These are phyloP conservation scores for Crotophaga sulcirostris DNA, from an alignment of 2,113 vertebrate species.

Conservation along the genomic window DNA sequence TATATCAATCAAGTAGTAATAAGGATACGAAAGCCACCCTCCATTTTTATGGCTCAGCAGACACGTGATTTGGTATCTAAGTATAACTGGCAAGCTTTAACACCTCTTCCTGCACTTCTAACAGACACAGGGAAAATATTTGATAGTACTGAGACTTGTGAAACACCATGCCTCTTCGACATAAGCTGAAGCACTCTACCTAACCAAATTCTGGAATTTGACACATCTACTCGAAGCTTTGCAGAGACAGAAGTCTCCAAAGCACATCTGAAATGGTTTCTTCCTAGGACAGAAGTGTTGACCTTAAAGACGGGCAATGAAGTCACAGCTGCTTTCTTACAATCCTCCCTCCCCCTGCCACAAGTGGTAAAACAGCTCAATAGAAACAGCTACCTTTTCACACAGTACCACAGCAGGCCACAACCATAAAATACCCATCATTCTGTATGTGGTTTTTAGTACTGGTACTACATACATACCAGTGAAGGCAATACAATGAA, in stretches of 20 bases:
- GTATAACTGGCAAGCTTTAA: neutral
- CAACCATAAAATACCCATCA: neutral
- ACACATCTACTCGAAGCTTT: neutral
- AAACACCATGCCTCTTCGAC: neutral
- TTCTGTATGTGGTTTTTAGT: neutral
- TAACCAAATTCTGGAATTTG: neutral
- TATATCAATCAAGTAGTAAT: neutral
- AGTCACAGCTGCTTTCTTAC: neutral
- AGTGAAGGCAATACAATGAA: neutral
- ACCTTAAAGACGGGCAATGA: neutral
- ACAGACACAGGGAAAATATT: neutral
- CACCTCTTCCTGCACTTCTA: neutral
- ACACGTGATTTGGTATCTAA: neutral
- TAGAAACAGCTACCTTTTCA: neutral
- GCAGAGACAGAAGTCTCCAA: neutral
- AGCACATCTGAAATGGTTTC: neutral
- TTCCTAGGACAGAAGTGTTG: neutral
- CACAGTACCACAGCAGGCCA: rapidly evolving
- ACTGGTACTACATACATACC: neutral
- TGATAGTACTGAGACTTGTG: neutral
- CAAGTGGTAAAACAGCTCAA: neutral
- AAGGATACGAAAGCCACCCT: neutral
- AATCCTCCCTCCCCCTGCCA: neutral
- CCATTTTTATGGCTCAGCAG: neutral
- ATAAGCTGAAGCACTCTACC: neutral